Conservation (phyloP, 2,888 invertebrate species). For the Dryococelus australis region DNA sequence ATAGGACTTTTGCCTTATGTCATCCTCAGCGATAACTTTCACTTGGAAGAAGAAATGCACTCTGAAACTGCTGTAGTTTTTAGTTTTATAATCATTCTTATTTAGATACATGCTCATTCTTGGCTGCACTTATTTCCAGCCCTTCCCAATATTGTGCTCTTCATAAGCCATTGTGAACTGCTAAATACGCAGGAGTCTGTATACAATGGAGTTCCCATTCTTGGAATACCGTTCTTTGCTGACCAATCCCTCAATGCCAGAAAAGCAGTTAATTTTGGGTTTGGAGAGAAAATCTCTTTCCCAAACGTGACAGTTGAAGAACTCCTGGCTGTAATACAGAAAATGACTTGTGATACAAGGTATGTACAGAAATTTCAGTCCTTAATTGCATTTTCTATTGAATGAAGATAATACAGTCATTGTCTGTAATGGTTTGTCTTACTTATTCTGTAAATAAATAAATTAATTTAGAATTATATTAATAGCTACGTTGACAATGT, state of each 20-base stretch:
- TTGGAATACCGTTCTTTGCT: constrained; percentile 64
- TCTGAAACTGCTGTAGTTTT: too few relatives aligned
- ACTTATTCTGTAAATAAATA: too few relatives aligned
- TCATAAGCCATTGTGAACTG: constrained; percentile 62
- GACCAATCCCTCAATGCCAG: constrained; percentile 58
- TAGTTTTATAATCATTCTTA: too few relatives aligned
- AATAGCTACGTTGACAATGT: too few relatives aligned
- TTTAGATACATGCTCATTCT: too few relatives aligned
- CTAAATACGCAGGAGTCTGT: constrained; percentile 61
- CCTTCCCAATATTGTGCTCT: constrained; percentile 59
- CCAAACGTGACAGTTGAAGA: constrained; percentile 48
- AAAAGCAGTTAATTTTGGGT: constrained; percentile 52
- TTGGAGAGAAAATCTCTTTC: constrained; percentile 53
- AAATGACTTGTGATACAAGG: not conserved
- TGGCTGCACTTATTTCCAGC: constrained; percentile 48
- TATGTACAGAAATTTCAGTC: not conserved
- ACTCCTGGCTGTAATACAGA: constrained; percentile 40
- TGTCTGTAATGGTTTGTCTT: too few relatives aligned
- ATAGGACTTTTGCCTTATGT: too few relatives aligned
- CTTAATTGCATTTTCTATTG: too few relatives aligned
- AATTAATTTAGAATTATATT: too few relatives aligned
- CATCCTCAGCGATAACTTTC: too few relatives aligned
- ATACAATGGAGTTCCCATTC: constrained; percentile 60
- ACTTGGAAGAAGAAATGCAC: too few relatives aligned
- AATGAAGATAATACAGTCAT: too few relatives aligned